Evolutionary conservation across 1,140 invertebrate species (phyloP).

Genomic region (honey bee (Apis mellifera)): DNA sequence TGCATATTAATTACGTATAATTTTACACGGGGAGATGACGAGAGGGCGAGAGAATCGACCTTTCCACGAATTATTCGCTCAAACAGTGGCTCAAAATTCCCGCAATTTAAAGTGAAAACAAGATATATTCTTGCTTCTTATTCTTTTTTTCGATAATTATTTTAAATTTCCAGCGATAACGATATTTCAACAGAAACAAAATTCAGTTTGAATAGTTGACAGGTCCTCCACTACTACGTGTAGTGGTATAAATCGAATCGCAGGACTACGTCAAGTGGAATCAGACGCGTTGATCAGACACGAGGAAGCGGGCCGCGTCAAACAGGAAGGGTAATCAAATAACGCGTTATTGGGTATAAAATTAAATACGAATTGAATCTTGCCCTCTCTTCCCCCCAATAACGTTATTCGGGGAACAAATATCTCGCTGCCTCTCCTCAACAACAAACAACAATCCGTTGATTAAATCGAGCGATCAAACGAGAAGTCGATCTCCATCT

Average conservation of each 20-base stretch:
- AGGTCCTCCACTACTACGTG: not conserved
- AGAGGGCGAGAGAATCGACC: not conserved
- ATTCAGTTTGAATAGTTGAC: not conserved
- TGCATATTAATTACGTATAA: not conserved
- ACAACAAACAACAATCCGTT: not conserved
- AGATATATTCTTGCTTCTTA: no score
- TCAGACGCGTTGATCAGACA: conserved; percentile 2
- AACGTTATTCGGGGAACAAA: not conserved
- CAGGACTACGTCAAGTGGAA: not conserved
- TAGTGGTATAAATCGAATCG: not conserved
- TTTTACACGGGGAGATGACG: not conserved
- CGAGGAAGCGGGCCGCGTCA: conserved; percentile 6
- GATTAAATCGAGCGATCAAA: not conserved
- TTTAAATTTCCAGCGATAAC: no score
- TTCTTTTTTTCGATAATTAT: no score
- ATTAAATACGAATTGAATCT: conserved; percentile 22
- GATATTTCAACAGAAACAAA: no score
- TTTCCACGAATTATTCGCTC: not conserved
- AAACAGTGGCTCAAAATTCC: not conserved
- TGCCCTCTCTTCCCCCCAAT: not conserved
- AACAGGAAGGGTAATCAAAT: conserved; percentile 23
- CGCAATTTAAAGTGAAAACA: no score
- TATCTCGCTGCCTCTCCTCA: not conserved
- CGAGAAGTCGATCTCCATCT: not conserved
- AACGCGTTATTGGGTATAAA: not conserved